Evolutionary conservation across 2,888 invertebrate species (phyloP), one percentile per base, ranked within the genome.

Genomic region (Aproaerema taeniolella): DNA sequence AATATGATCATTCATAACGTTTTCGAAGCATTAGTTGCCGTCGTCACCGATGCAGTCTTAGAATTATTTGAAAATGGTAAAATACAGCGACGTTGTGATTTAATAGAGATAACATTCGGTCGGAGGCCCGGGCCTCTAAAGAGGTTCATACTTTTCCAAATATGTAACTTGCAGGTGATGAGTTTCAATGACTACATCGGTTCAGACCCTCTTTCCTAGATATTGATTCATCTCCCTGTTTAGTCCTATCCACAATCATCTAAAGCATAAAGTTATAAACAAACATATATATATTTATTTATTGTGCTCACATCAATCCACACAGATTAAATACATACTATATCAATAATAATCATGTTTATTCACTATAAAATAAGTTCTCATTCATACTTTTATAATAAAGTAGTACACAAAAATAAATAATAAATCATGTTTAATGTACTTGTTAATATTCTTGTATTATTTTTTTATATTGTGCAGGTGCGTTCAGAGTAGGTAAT

Each of bases 301-400:
- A 70, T 81, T 82, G 81, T 83, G 82, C 78, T 77, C 74, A 80
- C 78, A 75, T 71, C 65, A 69, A 77, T 57, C 65, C 49, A 62
- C 73, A 67, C 71, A 63, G 49, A 58, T 63, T n/a, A 73, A 66
- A 74, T 58, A 62, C 61, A 71, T 67, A 68, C 59, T 64, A 69
- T 65, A 68, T 64, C 62, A 68, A 67, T 64, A 63, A 70, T 61
- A 59, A 55, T 58, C 62, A 61, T 61, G 55, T 56, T 55, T 50
- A n/a, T 26, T 26, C 20, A 60, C 60, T 68, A 71, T 65, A 59
- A 70, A 72, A 70, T 63, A 65, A 68, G 60, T 54, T 67, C 59
- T 62, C 60, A 61, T 65, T 65, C 64, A 55, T 66, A 67, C 70
- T 60, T 58, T 56, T 60, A 67, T 63, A 20, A 6, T 20, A 69